phyloP scores from a whole-genome alignment of 2,888 invertebrate species.

The Sinodicranocentrus sp. region DNA sequence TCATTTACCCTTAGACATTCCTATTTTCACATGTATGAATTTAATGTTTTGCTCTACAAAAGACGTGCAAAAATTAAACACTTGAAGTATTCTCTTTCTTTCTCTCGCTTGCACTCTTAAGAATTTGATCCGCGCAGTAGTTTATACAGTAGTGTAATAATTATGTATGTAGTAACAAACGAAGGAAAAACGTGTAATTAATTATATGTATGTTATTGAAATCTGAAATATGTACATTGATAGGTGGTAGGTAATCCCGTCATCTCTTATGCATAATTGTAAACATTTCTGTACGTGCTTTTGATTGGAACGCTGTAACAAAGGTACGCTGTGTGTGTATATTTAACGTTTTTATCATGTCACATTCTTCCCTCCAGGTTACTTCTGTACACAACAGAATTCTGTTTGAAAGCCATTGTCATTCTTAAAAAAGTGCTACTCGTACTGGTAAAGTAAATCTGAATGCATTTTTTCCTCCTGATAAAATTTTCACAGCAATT shows the following conservation, averaged over 20 bases:
- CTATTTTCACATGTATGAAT: slow-evolving; percentile 14
- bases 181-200: neutral
- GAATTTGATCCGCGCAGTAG: slow-evolving; percentile 16
- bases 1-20: slow-evolving; percentile 17
- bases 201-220: neutral
- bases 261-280: no score
- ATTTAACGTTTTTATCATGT: slow-evolving; percentile 27
- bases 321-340: slow-evolving; percentile 36
- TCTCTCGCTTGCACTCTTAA: slow-evolving; percentile 20
- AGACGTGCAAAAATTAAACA: slow-evolving; percentile 68
- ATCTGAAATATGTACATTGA: neutral
- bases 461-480: no score
- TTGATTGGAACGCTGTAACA: slow-evolving; percentile 52
- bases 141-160: neutral
- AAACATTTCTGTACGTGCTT: no score
- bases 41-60: slow-evolving; percentile 47
- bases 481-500: no score
- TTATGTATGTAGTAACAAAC: neutral
- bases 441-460: no score
- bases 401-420: slow-evolving; percentile 28
- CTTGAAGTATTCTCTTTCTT: slow-evolving; percentile 33
- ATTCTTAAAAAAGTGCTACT: no score
- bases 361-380: neutral
- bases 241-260: no score
- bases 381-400: no score